Evolutionary conservation across 2,113 vertebrate genomes (phyloP), one percentile per base, ranked within the genome.

Genomic region (Microtus montanus): DNA sequence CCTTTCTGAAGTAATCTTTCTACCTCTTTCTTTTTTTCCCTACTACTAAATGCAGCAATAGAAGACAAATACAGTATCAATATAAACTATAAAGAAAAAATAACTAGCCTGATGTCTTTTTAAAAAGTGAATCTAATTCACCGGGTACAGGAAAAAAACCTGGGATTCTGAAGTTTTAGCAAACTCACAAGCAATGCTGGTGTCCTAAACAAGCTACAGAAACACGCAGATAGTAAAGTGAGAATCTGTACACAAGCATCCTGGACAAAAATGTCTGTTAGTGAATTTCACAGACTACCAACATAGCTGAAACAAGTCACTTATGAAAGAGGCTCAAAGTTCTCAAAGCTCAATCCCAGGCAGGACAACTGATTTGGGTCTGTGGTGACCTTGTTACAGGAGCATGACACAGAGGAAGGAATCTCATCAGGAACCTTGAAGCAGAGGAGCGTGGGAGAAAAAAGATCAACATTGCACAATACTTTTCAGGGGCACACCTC

Each of bases 111-210:
- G 54, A 2, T 52, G 7, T 64, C 70, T 84, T 92, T 66, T 86
- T 70, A 92, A 92, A 38, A 87, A 24, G 7, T 73, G 82, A 80
- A 70, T 79, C 58, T 86, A 90, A 80, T 87, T 94, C 26, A 74
- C 5, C n/a, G 28, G 6, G 19, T 82, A 58, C 58, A 74, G 22
- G 7, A 54, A 33, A 17, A 20, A 20, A 49, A 58, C 33, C 28
- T 26, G 61, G 63, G 47, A 41, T 88, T 85, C 82, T 82, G 26
- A 92, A 66, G 61, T 82, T 54, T 87, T 85, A 93, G 89, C 47
- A 26, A 33, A 49, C 2, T 66, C 61, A 14, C 44, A 61, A 17
- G 30, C 47, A 91, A 35, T 8, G 5, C 28, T 7, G 3, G 10
- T 35, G 3, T 49, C 84, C 19, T 71, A 87, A 84, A 38, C 49